Base-by-base conservation (phyloP, 2,888 invertebrate species). In the Agonopterix subpropinquella region DNA sequence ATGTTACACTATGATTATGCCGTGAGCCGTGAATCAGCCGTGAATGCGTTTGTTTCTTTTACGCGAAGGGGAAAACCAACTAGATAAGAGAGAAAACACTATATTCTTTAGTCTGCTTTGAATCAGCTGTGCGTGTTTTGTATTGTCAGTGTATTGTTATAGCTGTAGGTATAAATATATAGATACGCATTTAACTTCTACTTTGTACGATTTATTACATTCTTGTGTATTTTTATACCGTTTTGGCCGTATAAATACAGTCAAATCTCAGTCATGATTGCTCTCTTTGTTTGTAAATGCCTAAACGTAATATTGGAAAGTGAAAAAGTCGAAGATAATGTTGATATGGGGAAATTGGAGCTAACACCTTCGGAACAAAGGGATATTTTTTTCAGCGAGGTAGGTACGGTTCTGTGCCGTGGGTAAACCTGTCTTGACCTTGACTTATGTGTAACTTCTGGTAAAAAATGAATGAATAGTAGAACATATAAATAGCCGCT, bases 271-370 rank as follows among this genome's bases (percentile, higher is more conserved):
- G 54, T 58, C 56, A 86, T 66, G 66, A 91, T 91, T 90, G 85
- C 91, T 79, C 76, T 87, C 67, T 86, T 74, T 74, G 90, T 92
- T 70, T 95, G 95, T 86, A 92, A 93, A 89, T 95, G 95, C 81
- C 82, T 94, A 68, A 95, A 95, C 85, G 90, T 94, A 64, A 86
- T 89, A 61, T 88, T 93, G 62, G 91, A 91, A 78, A 86, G 91
- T 68, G 90, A 90, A 70, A 89, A 89, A 74, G 71, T 83, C 65
- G 87, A 91, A 70, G 88, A 88, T 64, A 85, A 88, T 73, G 79
- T 90, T 67, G 90, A 89, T 68, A 71, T 89, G 62, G 89, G 86
- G 59, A 89, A 89, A 70, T 74, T 92, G 70, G 89, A 90, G 66
- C 73, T 93, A 69, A 81, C 89, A 67, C 78, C 87, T 57, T 77